Evolutionary conservation across 2,113 vertebrate genomes (phyloP).

Genomic region (Rissa tridactyla): DNA sequence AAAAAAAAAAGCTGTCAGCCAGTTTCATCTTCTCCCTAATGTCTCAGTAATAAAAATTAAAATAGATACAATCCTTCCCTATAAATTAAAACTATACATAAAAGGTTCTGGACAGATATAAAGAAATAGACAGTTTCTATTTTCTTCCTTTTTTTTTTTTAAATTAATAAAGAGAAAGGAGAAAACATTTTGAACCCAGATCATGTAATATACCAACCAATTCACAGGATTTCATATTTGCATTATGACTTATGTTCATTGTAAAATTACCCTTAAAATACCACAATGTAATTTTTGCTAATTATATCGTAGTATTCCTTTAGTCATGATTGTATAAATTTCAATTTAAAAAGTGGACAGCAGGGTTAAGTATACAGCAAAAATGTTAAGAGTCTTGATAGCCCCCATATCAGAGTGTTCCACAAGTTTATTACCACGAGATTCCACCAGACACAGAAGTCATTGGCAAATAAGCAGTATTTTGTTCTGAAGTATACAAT

Average conservation of each 20-base stretch:
- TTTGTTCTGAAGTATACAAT: neutral
- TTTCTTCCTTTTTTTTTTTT: neutral
- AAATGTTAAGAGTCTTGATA: neutral
- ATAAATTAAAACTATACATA: neutral
- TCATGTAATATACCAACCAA: neutral
- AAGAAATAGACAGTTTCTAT: neutral
- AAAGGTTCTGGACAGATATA: neutral
- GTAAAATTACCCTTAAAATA: neutral
- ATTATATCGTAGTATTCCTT: neutral
- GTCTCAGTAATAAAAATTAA: neutral
- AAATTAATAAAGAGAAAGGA: neutral
- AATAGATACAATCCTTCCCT: neutral
- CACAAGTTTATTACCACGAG: neutral
- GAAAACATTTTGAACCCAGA: neutral
- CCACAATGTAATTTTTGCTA: neutral
- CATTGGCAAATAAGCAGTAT: neutral
- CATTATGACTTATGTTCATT: neutral
- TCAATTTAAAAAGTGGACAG: neutral
- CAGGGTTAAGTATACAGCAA: neutral
- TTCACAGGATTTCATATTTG: neutral
- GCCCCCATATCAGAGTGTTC: neutral
- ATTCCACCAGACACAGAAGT: neutral
- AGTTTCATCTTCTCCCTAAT: neutral
- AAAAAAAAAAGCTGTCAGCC: neutral
- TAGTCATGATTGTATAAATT: neutral